Percentiles rank a stretch among this genome's conserved stretches.
phyloP scores from a whole-genome alignment of 1,140 invertebrate species.

The Diachasma alloeum region DNA sequence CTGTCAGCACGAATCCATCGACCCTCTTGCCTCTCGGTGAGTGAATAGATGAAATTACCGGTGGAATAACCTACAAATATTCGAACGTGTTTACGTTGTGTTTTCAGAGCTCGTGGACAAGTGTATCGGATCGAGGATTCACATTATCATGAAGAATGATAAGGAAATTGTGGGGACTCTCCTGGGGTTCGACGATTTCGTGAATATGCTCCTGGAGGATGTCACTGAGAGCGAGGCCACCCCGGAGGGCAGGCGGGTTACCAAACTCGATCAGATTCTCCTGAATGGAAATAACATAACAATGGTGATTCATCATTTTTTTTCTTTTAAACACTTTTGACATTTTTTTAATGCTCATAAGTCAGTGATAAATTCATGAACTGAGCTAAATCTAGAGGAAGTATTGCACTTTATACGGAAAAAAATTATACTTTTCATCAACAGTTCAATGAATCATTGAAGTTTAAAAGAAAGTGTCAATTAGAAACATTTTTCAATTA shows the following conservation, averaged over 20 bases:
- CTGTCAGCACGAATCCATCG: slow-evolving; percentile 71
- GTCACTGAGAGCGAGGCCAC: slow-evolving; percentile 96
- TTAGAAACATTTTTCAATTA: no score
- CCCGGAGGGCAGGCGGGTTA: slow-evolving; percentile 94
- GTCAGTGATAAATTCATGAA: no score
- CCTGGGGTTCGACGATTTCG: slow-evolving; percentile 98
- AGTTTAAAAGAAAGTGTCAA: no score
- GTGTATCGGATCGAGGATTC: slow-evolving; percentile 98
- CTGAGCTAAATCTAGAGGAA: no score
- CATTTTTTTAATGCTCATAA: no score
- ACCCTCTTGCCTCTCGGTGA: slow-evolving; percentile 67
- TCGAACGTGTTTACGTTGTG: slow-evolving; percentile 23
- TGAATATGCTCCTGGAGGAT: slow-evolving; percentile 95
- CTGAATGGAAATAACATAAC: slow-evolving; percentile 99
- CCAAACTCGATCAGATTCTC: slow-evolving; percentile 97
- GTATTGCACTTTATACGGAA: no score
- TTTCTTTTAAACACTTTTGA: no score
- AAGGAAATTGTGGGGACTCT: slow-evolving; percentile 99
- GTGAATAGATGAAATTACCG: slow-evolving; percentile 39
- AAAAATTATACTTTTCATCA: no score
- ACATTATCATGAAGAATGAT: slow-evolving; percentile 99
- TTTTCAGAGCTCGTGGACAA: slow-evolving; percentile 96
- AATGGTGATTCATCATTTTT: slow-evolving; percentile 75
- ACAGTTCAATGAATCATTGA: no score
- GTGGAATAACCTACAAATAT: slow-evolving; percentile 51